Evolutionary conservation across 2,888 invertebrate genomes (phyloP), one percentile per base, ranked within the genome.

Genomic region (Nomada lathburiana): DNA sequence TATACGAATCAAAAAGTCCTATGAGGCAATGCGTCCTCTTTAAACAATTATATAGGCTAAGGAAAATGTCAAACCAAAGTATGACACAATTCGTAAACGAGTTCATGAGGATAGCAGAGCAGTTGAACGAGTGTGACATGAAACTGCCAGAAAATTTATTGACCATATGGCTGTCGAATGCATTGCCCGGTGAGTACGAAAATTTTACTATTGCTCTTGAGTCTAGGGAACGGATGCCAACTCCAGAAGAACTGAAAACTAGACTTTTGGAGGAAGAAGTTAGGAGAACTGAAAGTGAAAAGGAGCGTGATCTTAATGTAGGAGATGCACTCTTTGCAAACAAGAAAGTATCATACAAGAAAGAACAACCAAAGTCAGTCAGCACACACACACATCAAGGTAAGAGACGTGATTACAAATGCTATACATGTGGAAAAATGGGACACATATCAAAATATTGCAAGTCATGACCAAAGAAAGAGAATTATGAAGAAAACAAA

Each of bases 211-310:
- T 68, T 55, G 68, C 68, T 13, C 36, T 68, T 23, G 68, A 68
- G 20, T 68, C 55, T 10, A 68, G 68, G 36, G 44, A 68, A n/a
- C 55, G 18, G 18, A 44, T 68, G 68, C 68, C 44, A n/a, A n/a
- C 23, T 42, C 44, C 42, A 20, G 29, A 60, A 7, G 53, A 53
- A 53, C n/a, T 20, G 7, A 53, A 53, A 9, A 9, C n/a, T 9
- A 53, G n/a, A 18, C 53, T 53, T 0, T 7, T 53, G 4, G 20
- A 53, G 2, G 53, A 53, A 20, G 53, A 53, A n/a, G n/a, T 18
- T 0, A 18, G 53, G n/a, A 20, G n/a, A 53, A 18, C 53, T 7
- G 18, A 18, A 9, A 18, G 5, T 7, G 60, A 60, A 18, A 36
- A 16, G 36, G n/a, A 29, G 0, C 18, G 36, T 36, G 36, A 20